phyloP scores from a whole-genome alignment of 2,888 invertebrate genomes.

The Spialia ferax region DNA sequence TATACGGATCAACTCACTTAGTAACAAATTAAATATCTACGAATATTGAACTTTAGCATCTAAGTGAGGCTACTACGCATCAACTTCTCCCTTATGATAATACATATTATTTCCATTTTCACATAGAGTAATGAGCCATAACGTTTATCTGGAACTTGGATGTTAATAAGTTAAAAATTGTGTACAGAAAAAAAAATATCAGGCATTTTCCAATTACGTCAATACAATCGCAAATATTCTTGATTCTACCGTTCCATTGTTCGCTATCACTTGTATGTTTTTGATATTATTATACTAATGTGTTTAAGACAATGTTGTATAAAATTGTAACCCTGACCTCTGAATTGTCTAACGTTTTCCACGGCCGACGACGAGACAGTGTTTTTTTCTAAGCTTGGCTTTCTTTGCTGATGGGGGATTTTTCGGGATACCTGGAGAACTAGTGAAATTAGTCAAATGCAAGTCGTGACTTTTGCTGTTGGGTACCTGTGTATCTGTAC shows the following conservation, averaged over 20 bases:
- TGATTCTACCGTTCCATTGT: slow-evolving; percentile 7
- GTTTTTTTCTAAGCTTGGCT: slow-evolving; percentile 34
- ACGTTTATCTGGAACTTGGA: background rate
- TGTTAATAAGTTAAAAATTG: background rate
- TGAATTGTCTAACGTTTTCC: slow-evolving; percentile 39
- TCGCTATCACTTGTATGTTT: slow-evolving; percentile 10
- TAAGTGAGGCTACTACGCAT: background rate
- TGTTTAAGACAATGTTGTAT: slow-evolving; percentile 29
- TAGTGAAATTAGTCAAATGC: slow-evolving; percentile 33
- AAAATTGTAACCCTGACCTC: slow-evolving; percentile 37
- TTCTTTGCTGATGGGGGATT: slow-evolving; percentile 33
- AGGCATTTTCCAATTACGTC: slow-evolving; percentile 9
- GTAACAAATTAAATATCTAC: background rate
- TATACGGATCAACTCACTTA: background rate
- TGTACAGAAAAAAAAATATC: background rate
- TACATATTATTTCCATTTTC: background rate
- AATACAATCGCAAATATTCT: slow-evolving; percentile 11
- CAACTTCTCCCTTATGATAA: background rate
- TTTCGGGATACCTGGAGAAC: slow-evolving; percentile 21
- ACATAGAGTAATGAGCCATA: background rate
- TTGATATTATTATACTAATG: slow-evolving; percentile 16
- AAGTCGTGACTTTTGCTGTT: slow-evolving; percentile 40
- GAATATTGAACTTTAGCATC: slow-evolving; percentile 1
- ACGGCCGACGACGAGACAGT: slow-evolving; percentile 33
- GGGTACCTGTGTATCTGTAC: slow-evolving; percentile 13